Base-by-base conservation (phyloP, 2,113 vertebrate genomes). In the Ramphastos sulfuratus region DNA sequence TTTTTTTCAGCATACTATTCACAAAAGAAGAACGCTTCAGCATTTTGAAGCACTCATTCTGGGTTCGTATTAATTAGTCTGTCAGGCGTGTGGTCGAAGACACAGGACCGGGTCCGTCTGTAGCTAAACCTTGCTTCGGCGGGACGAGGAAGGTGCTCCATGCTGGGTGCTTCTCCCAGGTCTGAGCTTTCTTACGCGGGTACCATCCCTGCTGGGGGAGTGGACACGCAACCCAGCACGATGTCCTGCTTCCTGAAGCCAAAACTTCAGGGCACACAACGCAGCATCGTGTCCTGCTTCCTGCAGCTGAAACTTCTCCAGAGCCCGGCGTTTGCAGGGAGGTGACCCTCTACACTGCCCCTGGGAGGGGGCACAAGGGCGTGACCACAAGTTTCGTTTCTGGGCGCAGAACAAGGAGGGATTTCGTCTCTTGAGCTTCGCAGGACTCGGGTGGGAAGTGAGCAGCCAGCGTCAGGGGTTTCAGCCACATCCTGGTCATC, bases 361-460 rank as follows among this genome's bases (percentile, higher is more conserved):
- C 77, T 44, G 31, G 8, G 18, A 24, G 28, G 9, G 3, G 27
- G 9, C 5, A 10, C n/a, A 59, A 27, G 60, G 39, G 50, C 1
- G 56, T 15, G 72, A 66, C 30, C n/a, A 27, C 24, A 18, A 37
- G 30, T 23, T 74, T 71, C 6, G 74, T 88, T 61, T 33, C 64
- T 16, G 2, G 2, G 15, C 17, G 14, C 4, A 35, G 9, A 2
- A 5, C 24, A 35, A 46, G 24, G n/a, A 85, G 24, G n/a, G 16
- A 24, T 67, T 17, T 19, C 31, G 23, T 7, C 9, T 92, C 46
- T 76, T 61, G 69, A 1, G 5, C 60, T 19, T 9, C 6, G 7
- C 56, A 28, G 0, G 18, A 59, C 35, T 30, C 5, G 5, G 13
- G 20, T n/a, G 76, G 28, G 30, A 4, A 2, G 2, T 2, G 56